Evolutionary conservation across 2,113 vertebrate genomes (phyloP).

Genomic region (Cebidichthys violaceus): DNA sequence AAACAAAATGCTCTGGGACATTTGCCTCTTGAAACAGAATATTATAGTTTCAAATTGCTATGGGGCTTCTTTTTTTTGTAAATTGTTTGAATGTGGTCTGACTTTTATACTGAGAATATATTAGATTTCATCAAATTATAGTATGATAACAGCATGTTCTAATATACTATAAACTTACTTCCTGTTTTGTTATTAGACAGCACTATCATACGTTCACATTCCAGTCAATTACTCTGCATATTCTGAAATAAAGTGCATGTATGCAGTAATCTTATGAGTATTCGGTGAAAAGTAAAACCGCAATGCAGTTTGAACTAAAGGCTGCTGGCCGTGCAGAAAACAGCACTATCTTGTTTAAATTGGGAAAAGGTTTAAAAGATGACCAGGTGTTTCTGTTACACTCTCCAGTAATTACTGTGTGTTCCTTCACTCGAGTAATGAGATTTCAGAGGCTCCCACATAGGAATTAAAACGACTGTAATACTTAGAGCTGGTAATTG

Average conservation of each 20-base stretch:
- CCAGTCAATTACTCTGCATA: not conserved
- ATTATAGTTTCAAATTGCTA: constrained; percentile 2
- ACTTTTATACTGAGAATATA: not conserved
- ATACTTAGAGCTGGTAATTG: constrained; percentile 42
- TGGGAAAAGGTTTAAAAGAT: constrained; percentile 5
- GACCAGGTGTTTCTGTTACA: constrained; percentile 9
- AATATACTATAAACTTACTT: not conserved
- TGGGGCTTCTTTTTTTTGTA: not conserved
- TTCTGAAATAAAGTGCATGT: constrained; percentile 32
- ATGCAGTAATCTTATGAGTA: constrained; percentile 13
- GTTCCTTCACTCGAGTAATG: constrained; percentile 31
- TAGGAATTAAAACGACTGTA: constrained; percentile 30
- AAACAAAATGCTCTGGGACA: not conserved
- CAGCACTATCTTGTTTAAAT: not conserved
- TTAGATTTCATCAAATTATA: not conserved
- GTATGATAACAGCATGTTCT: not conserved
- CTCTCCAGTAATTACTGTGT: constrained; percentile 37
- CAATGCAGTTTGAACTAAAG: constrained; percentile 15
- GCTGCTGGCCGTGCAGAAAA: constrained; percentile 29
- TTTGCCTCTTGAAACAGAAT: constrained; percentile 9
- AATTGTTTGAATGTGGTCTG: not conserved
- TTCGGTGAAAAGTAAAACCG: constrained; percentile 30
- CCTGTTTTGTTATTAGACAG: not conserved
- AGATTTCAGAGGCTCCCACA: constrained; percentile 29
- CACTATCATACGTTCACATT: not conserved